Base-by-base conservation (phyloP, 2,888 invertebrate species). In the Mythimna ferrago region DNA sequence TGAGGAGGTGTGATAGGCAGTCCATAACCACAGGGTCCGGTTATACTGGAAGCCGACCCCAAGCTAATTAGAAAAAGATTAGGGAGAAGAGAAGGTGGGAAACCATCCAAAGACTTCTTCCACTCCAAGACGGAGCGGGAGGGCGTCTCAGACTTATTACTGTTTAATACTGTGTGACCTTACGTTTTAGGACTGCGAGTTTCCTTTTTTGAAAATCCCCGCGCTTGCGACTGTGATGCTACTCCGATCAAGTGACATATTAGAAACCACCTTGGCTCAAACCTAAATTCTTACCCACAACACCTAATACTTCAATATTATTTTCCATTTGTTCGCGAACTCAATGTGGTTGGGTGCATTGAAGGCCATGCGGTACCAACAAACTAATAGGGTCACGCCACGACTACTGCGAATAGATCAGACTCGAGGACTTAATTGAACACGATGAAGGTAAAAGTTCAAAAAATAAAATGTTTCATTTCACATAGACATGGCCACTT, bases 311-410 rank as follows among this genome's bases (percentile, higher is more conserved):
- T n/a, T 7, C n/a, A 66, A 58, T 80, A 80, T 79, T 14, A 65
- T 58, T 61, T 74, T 79, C 10, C 68, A 63, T 58, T 79, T 26
- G 41, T 35, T 54, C 44, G 44, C 21, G 41, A 66, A 61, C 66
- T 70, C 41, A 53, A 67, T 79, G 83, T 54, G 83, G 80, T 82
- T 60, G 32, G 56, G n/a, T 70, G 38, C 48, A 57, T n/a, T 65
- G 58, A 78, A 79, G 61, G 70, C 32, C 61, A 65, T 32, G 11
- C 19, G 35, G 35, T 54, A 48, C 19, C 14, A 38, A 21, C 21
- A 58, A 51, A 70, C 3, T 5, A 73, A 41, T 58, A 58, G 19
- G 38, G 32, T 26, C n/a, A 26, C 16, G 16, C n/a, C 11, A 58
- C 16, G 6, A 48, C 6, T 32, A 35, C 2, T 48, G 9, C 32